A percentile compares a stretch with the other conserved stretches of the same genome.
Evolutionary conservation across 2,888 invertebrate genomes (phyloP).

Genomic region (Leptopilina drosophilae): DNA sequence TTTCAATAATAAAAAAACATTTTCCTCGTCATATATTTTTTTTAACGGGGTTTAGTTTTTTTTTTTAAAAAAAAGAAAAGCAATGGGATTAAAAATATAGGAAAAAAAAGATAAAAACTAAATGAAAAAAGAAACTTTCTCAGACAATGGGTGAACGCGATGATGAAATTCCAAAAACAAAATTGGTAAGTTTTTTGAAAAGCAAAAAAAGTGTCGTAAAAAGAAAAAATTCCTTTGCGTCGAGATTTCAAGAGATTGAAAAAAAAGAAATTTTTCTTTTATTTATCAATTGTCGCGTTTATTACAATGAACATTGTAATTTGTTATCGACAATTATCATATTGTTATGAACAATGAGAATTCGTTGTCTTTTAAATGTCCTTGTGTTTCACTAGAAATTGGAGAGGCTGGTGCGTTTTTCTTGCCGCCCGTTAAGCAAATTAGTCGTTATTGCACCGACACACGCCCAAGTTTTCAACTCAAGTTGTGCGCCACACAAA

Average conservation of each 20-base stretch:
- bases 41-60: no score
- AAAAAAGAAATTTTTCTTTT: neutral
- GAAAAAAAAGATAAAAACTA: no score
- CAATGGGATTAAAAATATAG: no score
- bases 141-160: no score
- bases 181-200: no score
- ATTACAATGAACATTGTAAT: neutral
- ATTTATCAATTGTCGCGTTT: neutral
- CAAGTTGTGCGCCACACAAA: conserved; percentile 1
- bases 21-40: no score
- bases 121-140: no score
- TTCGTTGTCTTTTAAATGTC: conserved; percentile 48
- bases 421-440: conserved; percentile 52
- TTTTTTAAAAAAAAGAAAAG: no score
- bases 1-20: no score
- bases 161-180: no score
- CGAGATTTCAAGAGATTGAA: neutral
- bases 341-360: neutral
- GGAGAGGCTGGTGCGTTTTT: conserved; percentile 55
- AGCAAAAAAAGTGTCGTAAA: no score
- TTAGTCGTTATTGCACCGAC: conserved; percentile 46
- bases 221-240: neutral
- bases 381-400: conserved; percentile 57
- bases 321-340: conserved; percentile 10
- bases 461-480: neutral